Conservation (phyloP, 1,140 invertebrate genomes). For the Ephestia elutella region DNA sequence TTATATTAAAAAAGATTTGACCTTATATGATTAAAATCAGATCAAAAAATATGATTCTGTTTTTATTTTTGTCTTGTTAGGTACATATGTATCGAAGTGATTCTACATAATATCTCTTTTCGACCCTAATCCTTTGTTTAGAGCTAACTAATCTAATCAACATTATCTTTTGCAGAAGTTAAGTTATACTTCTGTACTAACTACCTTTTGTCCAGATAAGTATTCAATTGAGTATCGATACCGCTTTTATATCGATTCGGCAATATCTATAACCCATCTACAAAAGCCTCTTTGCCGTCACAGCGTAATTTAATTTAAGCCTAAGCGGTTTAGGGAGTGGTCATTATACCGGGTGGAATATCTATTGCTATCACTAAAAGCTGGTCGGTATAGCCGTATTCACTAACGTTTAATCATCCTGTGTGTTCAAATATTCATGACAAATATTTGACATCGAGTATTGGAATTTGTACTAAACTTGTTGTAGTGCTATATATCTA, state of each 20-base stretch:
- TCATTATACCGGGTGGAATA: conserved; percentile 36
- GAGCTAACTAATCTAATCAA: too few relatives aligned
- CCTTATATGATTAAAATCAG: too few relatives aligned
- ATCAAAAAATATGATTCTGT: too few relatives aligned
- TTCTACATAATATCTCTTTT: too few relatives aligned
- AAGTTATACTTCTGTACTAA: too few relatives aligned
- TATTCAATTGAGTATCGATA: conserved; percentile 8
- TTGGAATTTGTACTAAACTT: neutral
- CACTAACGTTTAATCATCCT: neutral
- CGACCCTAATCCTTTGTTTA: too few relatives aligned
- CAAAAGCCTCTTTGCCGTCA: conserved; percentile 49
- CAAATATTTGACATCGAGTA: neutral
- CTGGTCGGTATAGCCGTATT: neutral
- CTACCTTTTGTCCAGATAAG: conserved; percentile 29
- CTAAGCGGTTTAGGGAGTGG: conserved; percentile 50
- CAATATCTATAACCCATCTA: conserved; percentile 67
- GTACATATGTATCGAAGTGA: too few relatives aligned
- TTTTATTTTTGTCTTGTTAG: too few relatives aligned
- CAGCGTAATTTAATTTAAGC: conserved; percentile 64
- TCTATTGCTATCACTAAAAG: conserved; percentile 23
- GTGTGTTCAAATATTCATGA: neutral
- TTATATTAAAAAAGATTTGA: too few relatives aligned
- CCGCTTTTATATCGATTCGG: conserved; percentile 4
- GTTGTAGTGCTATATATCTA: too few relatives aligned
- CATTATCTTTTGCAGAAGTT: too few relatives aligned